A percentile compares a stretch with the other conserved stretches of the same genome.
phyloP scores from a whole-genome alignment of 1,140 invertebrate species.

The Zaprionus lachaisei region DNA sequence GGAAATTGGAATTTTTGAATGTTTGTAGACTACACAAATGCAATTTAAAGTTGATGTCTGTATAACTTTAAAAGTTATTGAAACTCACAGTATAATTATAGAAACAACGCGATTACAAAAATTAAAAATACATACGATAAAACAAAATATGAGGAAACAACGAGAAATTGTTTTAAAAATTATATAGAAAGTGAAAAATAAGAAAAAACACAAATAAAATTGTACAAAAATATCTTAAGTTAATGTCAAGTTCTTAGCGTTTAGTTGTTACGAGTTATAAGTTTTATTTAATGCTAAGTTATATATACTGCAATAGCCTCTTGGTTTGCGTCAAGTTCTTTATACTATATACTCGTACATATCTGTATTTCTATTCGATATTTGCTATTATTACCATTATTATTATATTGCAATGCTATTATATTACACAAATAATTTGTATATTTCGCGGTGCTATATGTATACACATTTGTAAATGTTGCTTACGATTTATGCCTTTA shows the following conservation, averaged over 20 bases:
- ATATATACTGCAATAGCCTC: conserved; percentile 11
- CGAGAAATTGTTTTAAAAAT: conserved; percentile 71
- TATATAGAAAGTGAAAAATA: conserved; percentile 18
- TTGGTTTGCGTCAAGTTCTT: conserved; percentile 46
- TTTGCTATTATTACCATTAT: conserved; percentile 20
- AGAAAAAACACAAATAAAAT: conserved; percentile 62
- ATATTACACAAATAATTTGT: conserved; percentile 65
- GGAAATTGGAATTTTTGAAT: conserved; percentile 20
- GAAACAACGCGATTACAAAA: conserved; percentile 30
- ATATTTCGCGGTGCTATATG: conserved; percentile 81
- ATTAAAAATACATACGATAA: conserved; percentile 46
- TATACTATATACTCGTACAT: conserved; percentile 5
- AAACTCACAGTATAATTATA: conserved; percentile 32
- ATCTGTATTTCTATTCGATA: conserved; percentile 4
- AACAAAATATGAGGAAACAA: conserved; percentile 54
- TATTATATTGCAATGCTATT: conserved; percentile 15
- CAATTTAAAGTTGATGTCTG: conserved; percentile 75
- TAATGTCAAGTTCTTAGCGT: conserved; percentile 55
- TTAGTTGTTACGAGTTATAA: conserved; percentile 68
- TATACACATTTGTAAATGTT: conserved; percentile 68
- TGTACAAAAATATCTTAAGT: conserved; percentile 72
- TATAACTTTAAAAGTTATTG: conserved; percentile 73
- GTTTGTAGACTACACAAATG: conserved; percentile 60
- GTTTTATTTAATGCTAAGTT: conserved; percentile 65
- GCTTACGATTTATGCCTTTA: conserved; percentile 44